Evolutionary conservation across 2,113 vertebrate genomes (phyloP).

Genomic region (Saimiri boliviensis): DNA sequence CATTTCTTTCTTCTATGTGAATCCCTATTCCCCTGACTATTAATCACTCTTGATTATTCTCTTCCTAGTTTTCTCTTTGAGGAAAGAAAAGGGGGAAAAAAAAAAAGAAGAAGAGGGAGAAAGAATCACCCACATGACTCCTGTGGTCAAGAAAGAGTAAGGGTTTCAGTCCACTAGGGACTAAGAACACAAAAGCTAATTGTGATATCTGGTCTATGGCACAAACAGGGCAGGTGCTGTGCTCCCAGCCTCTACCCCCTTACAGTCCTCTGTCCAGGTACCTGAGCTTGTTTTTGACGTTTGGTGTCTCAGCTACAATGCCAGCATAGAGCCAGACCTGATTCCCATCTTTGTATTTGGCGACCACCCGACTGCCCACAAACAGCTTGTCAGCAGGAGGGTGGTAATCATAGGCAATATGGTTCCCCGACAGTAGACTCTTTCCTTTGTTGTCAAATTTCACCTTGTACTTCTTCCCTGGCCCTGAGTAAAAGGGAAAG

Average conservation of each 20-base stretch:
- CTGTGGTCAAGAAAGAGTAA: not conserved
- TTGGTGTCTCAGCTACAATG: conserved; percentile 97
- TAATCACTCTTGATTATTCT: not conserved
- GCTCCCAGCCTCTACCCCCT: not conserved
- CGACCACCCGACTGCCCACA: conserved; percentile 96
- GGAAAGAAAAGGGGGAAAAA: not conserved
- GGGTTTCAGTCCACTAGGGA: not conserved
- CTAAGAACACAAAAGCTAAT: not conserved
- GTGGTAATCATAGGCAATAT: conserved; percentile 97
- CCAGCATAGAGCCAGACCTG: conserved; percentile 99
- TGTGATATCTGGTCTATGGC: not conserved
- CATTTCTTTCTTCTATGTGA: not conserved
- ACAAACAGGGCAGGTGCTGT: not conserved
- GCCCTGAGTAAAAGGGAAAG: conserved; percentile 80
- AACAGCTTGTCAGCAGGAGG: conserved; percentile 90
- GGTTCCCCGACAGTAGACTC: conserved; percentile 97
- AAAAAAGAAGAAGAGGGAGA: not conserved
- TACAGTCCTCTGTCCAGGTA: conserved; percentile 65
- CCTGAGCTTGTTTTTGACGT: conserved; percentile 97
- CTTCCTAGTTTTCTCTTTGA: not conserved
- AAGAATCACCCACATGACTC: not conserved
- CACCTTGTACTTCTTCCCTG: conserved; percentile 95
- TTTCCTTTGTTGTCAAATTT: conserved; percentile 98
- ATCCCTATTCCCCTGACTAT: not conserved
- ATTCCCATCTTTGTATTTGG: conserved; percentile 97